Evolutionary conservation across 2,797 vertebrate genomes (phyloP), one percentile per base, ranked within the genome.

Genomic region (Amazona ochrocephala): DNA sequence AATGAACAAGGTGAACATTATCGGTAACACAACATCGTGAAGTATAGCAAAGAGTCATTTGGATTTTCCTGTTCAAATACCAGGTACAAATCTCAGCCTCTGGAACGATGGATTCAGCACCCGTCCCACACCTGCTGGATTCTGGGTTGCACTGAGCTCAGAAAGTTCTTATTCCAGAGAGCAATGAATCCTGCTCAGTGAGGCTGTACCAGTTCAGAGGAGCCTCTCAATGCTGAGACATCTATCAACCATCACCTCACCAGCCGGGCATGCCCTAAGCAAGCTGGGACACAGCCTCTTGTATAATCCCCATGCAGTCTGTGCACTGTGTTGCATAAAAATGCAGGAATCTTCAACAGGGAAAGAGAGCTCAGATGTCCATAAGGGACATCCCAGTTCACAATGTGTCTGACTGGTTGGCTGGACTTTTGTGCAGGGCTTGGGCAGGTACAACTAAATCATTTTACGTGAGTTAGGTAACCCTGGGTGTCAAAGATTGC

Each of bases 51-150:
- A 75, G 76, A 85, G 42, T 42, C 4, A 50, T 82, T 41, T 84
- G 45, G n/a, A 81, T 81, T 92, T 93, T 95, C 60, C 84, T 62
- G 29, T 60, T 76, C 70, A 86, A 94, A 82, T 51, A 76, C 50
- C 37, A 8, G 50, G 68, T 42, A 61, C 32, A 42, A 86, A 82
- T 66, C 42, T 84, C 24, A 87, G 19, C 71, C 78, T 78, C 86
- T 60, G 11, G 26, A 92, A 62, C 24, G 68, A 75, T n/a, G 34
- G 61, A 64, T 89, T 80, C 77, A 81, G 73, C 84, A 58, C 61
- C 78, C 79, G 89, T 93, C 75, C 90, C 45, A 47, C 23, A 70
- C 62, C 61, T 93, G 87, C 87, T 90, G 90, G 73, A 82, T 96
- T 94, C 94, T 51, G 67, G 78, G 53, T 73, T 34, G 45, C 93